Evolutionary conservation across 2,113 vertebrate genomes (phyloP).

Genomic region (Mystacornis crossleyi): DNA sequence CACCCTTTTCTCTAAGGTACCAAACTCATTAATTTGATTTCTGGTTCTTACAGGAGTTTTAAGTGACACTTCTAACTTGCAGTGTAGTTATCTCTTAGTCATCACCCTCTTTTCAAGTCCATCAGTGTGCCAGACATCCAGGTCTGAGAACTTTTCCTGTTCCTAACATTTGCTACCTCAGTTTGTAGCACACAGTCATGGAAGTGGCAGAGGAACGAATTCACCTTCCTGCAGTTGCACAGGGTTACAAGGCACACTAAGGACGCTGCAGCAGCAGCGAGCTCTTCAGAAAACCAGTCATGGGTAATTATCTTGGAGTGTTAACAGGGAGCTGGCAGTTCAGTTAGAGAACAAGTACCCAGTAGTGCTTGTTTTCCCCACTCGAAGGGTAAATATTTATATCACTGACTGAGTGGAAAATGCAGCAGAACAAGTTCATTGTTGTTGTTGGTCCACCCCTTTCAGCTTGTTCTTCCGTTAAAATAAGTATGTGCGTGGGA

Average conservation of each 20-base stretch:
- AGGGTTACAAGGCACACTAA: neutral
- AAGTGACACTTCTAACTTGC: neutral
- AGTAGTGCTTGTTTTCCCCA: neutral
- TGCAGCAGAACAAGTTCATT: neutral
- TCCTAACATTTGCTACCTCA: rapidly evolving
- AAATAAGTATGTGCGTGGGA: neutral
- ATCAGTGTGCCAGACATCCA: neutral
- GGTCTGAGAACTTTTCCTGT: neutral
- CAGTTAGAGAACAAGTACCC: neutral
- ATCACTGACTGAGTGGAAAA: neutral
- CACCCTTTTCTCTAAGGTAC: neutral
- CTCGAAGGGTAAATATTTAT: neutral
- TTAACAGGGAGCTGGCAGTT: neutral
- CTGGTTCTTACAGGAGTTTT: neutral
- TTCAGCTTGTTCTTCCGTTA: neutral
- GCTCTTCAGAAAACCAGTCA: neutral
- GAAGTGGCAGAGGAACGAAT: neutral
- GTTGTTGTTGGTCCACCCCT: neutral
- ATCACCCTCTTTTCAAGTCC: neutral
- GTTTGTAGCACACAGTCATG: neutral
- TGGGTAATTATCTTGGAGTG: neutral
- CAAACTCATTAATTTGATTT: neutral
- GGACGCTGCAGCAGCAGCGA: neutral
- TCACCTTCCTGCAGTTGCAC: neutral
- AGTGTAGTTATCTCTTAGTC: neutral